Percentiles rank a stretch among this genome's conserved stretches.
These are phyloP conservation scores for Paradisaea rubra DNA, from an alignment of 2,113 vertebrate genomes.

Conservation along the genomic window DNA sequence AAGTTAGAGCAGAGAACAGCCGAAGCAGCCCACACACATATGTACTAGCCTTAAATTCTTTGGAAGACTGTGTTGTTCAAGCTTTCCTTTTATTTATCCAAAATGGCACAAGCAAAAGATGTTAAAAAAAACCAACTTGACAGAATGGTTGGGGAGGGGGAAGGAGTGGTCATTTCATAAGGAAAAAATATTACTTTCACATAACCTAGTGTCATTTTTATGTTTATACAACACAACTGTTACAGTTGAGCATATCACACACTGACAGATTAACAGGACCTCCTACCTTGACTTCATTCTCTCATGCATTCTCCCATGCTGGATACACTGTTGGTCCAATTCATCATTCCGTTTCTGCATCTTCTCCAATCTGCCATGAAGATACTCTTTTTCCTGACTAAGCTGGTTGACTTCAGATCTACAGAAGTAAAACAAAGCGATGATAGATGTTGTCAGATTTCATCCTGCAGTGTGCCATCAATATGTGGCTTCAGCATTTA, in stretches of 20 bases:
- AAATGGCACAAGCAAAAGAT: slow-evolving; percentile 29
- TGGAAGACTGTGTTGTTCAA: not conserved
- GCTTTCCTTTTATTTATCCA: slow-evolving; percentile 6
- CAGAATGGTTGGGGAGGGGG: not conserved
- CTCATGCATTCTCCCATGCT: slow-evolving; percentile 87
- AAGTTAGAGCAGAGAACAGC: slow-evolving; percentile 41
- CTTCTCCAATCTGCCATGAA: slow-evolving; percentile 76
- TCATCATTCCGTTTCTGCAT: slow-evolving; percentile 80
- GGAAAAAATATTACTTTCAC: not conserved
- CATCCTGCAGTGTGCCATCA: slow-evolving; percentile 37
- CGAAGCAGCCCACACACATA: slow-evolving; percentile 53
- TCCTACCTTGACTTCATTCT: slow-evolving; percentile 89
- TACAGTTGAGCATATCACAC: not conserved
- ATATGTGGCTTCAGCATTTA: slow-evolving; percentile 24
- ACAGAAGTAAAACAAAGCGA: slow-evolving; percentile 47
- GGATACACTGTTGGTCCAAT: slow-evolving; percentile 89
- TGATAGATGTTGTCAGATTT: slow-evolving; percentile 55
- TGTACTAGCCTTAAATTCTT: slow-evolving; percentile 27
- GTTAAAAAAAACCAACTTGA: not conserved
- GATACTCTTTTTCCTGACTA: slow-evolving; percentile 80
- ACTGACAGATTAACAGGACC: not conserved
- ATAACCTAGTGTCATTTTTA: not conserved
- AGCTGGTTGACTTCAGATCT: slow-evolving; percentile 83
- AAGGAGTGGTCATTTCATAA: not conserved
- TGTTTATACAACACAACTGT: not conserved